A percentile compares a stretch with the other conserved stretches of the same genome.
These are phyloP conservation scores for Conus ventricosus DNA, from an alignment of 1,140 invertebrate genomes.

Conservation along the genomic window DNA sequence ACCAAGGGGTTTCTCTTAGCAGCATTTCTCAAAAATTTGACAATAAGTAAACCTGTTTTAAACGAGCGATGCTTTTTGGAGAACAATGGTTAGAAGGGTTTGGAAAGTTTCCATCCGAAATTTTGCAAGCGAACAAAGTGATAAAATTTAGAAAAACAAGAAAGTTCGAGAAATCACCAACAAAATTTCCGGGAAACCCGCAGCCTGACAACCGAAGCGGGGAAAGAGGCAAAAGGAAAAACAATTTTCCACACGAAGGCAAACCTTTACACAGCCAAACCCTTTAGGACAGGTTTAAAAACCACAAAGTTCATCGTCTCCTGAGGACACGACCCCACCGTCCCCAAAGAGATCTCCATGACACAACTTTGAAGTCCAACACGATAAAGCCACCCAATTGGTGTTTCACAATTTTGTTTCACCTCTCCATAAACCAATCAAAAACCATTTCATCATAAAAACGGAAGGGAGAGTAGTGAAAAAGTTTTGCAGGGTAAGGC, in stretches of 20 bases:
- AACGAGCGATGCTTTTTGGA: no score
- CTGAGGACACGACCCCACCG: conserved; percentile 4
- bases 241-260: neutral
- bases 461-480: neutral
- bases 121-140: neutral
- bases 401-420: neutral
- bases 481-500: no score
- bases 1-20: no score
- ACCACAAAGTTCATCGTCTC: conserved; percentile 21
- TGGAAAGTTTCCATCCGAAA: no score
- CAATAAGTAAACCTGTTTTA: no score
- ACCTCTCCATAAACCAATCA: neutral
- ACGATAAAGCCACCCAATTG: neutral
- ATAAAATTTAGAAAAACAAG: neutral
- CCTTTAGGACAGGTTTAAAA: neutral
- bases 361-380: neutral
- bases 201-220: neutral
- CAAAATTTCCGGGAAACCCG: neutral
- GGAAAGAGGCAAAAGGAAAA: no score
- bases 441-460: conserved; percentile 12
- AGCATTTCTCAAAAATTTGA: no score
- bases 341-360: conserved; percentile 11
- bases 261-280: neutral
- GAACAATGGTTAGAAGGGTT: no score
- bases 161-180: neutral